A percentile compares a stretch with the other conserved stretches of the same genome.
These are phyloP conservation scores for Patella depressa DNA, from an alignment of 2,888 invertebrate genomes.

Conservation along the genomic window DNA sequence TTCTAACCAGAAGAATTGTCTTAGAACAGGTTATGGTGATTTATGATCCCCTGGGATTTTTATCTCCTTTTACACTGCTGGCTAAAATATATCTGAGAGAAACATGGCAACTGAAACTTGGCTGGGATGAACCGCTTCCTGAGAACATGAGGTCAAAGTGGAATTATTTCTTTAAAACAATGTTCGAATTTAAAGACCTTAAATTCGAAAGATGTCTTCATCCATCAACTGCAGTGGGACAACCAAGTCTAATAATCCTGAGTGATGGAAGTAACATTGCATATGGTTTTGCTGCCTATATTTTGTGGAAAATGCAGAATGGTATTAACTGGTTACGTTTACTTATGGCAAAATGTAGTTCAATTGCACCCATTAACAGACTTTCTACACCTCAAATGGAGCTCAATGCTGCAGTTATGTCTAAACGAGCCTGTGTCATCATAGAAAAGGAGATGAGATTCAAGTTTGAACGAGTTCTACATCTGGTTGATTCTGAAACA, in stretches of 20 bases:
- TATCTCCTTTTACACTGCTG: slow-evolving; percentile 13
- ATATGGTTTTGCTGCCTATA: slow-evolving; percentile 23
- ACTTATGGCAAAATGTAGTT: slow-evolving; percentile 19
- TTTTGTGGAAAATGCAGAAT: slow-evolving; percentile 14
- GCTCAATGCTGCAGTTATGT: too few species aligned
- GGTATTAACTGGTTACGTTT: slow-evolving; percentile 11
- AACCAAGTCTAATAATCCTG: slow-evolving; percentile 17
- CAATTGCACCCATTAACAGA: slow-evolving; percentile 14
- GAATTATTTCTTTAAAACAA: slow-evolving; percentile 13
- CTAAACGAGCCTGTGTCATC: too few species aligned
- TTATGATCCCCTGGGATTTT: slow-evolving; percentile 14
- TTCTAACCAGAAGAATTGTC: neutral
- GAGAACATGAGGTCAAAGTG: neutral
- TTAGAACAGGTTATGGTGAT: slow-evolving; percentile 11
- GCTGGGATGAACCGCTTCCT: slow-evolving; percentile 20
- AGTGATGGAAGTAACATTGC: slow-evolving; percentile 12
- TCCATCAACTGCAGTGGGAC: slow-evolving; percentile 5
- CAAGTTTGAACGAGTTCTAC: too few species aligned
- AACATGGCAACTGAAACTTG: slow-evolving; percentile 19
- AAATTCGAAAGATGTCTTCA: slow-evolving; percentile 8
- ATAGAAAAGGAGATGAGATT: too few species aligned
- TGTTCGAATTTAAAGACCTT: slow-evolving; percentile 19
- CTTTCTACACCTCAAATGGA: slow-evolving; percentile 3
- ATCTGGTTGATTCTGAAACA: slow-evolving; percentile 18
- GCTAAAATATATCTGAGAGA: slow-evolving; percentile 19